These are phyloP conservation scores for Salvator merianae DNA, from an alignment of 2,113 vertebrate species.

Conservation along the genomic window DNA sequence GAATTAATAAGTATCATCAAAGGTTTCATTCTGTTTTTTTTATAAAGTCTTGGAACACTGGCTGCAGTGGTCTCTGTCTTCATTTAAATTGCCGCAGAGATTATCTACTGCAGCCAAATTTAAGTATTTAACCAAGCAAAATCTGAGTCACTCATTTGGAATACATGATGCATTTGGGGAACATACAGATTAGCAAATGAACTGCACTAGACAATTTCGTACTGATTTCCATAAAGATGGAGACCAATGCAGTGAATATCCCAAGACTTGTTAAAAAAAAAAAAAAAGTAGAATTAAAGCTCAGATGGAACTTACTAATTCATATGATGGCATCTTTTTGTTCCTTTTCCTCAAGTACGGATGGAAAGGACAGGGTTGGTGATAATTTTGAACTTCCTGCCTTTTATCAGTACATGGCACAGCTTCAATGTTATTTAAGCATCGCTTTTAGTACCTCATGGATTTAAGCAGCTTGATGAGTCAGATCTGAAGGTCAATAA, in stretches of 20 bases:
- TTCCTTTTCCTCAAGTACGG: background rate
- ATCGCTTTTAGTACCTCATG: constrained; percentile 46
- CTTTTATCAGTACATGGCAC: constrained; percentile 38
- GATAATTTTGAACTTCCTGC: constrained; percentile 39
- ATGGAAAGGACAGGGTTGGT: constrained; percentile 21
- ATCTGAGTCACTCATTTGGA: background rate
- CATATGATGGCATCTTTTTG: background rate
- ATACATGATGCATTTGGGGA: background rate
- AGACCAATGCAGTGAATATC: background rate
- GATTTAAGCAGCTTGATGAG: constrained; percentile 38
- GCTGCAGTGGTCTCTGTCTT: background rate
- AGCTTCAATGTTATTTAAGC: constrained; percentile 53
- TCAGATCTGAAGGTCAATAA: constrained; percentile 46
- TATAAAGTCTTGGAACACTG: background rate
- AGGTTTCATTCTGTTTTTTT: background rate
- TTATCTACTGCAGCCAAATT: background rate
- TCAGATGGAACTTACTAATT: background rate
- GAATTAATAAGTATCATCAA: background rate
- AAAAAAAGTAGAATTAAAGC: background rate
- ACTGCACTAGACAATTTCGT: constrained; percentile 12
- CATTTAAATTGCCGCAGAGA: background rate
- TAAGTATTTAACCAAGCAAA: background rate
- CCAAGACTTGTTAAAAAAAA: constrained; percentile 3
- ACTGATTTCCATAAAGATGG: constrained; percentile 14
- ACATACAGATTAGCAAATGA: constrained; percentile 14